Conservation (phyloP, 2,888 invertebrate genomes). For the Acanthosoma haemorrhoidale region DNA sequence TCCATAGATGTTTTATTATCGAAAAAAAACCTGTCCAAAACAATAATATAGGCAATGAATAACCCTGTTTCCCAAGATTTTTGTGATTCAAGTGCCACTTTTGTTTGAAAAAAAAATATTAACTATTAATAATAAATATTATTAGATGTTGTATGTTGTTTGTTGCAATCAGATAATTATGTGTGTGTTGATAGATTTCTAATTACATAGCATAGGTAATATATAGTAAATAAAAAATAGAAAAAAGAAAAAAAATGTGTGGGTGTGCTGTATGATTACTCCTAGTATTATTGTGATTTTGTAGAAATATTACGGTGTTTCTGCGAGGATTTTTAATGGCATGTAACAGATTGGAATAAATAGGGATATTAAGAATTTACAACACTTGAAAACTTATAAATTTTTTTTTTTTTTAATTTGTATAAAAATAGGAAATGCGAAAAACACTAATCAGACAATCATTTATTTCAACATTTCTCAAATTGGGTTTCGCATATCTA, state of each 20-base stretch:
- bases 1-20: neutral
- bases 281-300: constrained; percentile 29
- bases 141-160: constrained; percentile 40
- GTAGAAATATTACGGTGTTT: constrained; percentile 31
- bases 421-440: constrained; percentile 3
- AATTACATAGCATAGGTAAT: constrained; percentile 24
- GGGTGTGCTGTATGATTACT: constrained; percentile 22
- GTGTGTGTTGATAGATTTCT: constrained; percentile 39
- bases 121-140: constrained; percentile 44
- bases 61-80: constrained; percentile 37
- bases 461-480: constrained; percentile 22
- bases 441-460: constrained; percentile 29
- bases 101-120: constrained; percentile 58
- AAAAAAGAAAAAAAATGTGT: constrained; percentile 4
- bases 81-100: constrained; percentile 73
- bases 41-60: neutral
- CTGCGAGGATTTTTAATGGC: constrained; percentile 34
- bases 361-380: neutral
- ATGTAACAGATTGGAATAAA: neutral
- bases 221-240: neutral
- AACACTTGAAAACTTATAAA: constrained; percentile 10
- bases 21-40: neutral
- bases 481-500: constrained; percentile 27
- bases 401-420: constrained; percentile 1
- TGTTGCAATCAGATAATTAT: constrained; percentile 39